Percentiles rank a stretch among this genome's conserved stretches.
phyloP scores from a whole-genome alignment of 1,140 invertebrate species.

The Steinernema khuongi region DNA sequence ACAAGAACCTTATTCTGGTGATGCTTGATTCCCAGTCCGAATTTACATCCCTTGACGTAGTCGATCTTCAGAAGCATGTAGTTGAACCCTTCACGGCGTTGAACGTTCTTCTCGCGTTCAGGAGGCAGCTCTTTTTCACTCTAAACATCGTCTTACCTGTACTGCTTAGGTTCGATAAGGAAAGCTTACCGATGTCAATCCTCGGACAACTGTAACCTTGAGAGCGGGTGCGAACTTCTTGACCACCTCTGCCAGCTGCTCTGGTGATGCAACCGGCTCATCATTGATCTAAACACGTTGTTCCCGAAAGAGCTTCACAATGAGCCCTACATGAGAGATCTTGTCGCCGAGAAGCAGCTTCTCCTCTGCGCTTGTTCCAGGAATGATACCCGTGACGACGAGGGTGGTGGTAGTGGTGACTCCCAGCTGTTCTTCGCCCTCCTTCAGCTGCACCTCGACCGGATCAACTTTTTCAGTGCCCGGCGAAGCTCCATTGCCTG shows the following conservation, averaged over 20 bases:
- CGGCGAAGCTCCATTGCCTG: neutral
- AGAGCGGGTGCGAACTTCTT: neutral
- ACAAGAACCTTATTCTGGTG: slow-evolving; percentile 8
- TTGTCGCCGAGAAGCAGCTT: neutral
- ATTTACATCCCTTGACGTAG: neutral
- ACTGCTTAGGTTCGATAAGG: neutral
- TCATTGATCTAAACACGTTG: neutral
- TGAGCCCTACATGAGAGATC: neutral
- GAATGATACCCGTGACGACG: neutral
- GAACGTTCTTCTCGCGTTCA: neutral
- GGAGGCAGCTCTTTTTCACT: neutral
- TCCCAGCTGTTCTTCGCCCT: neutral
- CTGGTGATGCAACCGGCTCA: neutral
- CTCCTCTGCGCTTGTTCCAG: neutral
- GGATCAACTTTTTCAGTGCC: neutral
- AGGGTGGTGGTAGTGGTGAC: neutral
- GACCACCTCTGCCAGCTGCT: neutral
- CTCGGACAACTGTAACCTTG: neutral
- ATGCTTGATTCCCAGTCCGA: slow-evolving; percentile 20
- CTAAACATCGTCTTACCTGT: neutral
- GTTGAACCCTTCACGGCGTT: slow-evolving; percentile 6
- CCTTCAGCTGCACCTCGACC: slow-evolving; percentile 2
- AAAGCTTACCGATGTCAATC: neutral
- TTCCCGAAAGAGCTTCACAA: neutral
- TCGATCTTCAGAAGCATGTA: slow-evolving; percentile 12